Percentiles rank a stretch among this genome's conserved stretches.
These are phyloP conservation scores for Oasisia sp. DNA, from an alignment of 2,888 invertebrate genomes.

Conservation along the genomic window DNA sequence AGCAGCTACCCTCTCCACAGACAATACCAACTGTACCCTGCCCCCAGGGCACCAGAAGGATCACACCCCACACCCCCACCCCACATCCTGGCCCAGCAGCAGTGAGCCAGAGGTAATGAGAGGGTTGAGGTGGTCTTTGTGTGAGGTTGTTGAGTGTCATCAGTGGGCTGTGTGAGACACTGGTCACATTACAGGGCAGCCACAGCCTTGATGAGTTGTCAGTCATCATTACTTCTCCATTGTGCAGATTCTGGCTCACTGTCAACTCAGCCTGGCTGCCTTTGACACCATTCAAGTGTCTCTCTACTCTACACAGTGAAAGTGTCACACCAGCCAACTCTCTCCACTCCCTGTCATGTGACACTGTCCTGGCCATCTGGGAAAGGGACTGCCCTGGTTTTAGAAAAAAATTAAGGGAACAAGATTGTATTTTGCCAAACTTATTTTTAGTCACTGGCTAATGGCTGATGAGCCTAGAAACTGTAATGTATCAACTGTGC, in stretches of 20 bases:
- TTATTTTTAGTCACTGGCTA: no score
- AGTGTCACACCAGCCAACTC: neutral
- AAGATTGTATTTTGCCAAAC: no score
- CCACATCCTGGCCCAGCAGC: neutral
- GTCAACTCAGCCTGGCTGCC: neutral
- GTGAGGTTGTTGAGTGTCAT: neutral
- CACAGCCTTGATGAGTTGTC: neutral
- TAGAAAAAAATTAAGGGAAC: no score
- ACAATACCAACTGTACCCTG: neutral
- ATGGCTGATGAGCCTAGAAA: no score
- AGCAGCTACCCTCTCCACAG: neutral
- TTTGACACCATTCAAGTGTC: neutral
- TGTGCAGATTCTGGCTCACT: neutral
- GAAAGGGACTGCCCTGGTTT: no score
- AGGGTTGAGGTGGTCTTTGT: neutral
- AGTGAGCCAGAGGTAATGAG: neutral
- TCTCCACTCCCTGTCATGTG: no score
- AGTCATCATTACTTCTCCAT: constrained; percentile 3
- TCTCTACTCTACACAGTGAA: neutral
- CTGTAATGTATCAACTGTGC: no score
- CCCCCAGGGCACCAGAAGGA: neutral
- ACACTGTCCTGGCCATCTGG: no score
- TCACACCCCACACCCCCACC: neutral
- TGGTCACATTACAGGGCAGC: neutral
- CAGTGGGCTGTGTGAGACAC: neutral